A percentile compares a stretch with the other conserved stretches of the same genome.
Evolutionary conservation across 2,888 invertebrate species (phyloP).

Genomic region (Drosophila vallismaia): DNA sequence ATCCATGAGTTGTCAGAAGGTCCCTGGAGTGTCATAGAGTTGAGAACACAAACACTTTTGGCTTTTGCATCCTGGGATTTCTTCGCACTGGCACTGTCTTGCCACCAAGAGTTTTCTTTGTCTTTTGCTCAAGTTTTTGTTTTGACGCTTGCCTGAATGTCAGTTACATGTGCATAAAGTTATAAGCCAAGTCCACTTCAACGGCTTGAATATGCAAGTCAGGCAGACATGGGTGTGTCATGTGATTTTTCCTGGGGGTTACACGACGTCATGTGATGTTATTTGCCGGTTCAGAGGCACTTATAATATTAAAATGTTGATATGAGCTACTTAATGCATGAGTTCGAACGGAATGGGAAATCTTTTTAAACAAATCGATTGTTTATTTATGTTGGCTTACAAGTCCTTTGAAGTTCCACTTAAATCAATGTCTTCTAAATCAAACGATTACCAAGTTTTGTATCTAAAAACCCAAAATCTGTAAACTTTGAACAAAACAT

Average conservation of each 20-base stretch:
- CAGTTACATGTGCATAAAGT: constrained; percentile 65
- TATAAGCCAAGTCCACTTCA: constrained; percentile 55
- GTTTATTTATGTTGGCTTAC: neutral
- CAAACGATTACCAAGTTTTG: neutral
- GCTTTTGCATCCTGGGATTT: constrained; percentile 30
- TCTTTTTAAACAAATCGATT: neutral
- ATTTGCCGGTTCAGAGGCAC: constrained; percentile 14
- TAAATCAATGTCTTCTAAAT: neutral
- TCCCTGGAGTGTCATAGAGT: constrained; percentile 38
- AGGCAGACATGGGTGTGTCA: constrained; percentile 16
- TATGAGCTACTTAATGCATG: constrained; percentile 5
- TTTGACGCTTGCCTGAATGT: constrained; percentile 56
- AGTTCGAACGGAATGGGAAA: neutral
- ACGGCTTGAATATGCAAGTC: constrained; percentile 39
- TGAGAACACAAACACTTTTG: constrained; percentile 38
- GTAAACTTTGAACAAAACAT: constrained; percentile 10
- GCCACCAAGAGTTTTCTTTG: constrained; percentile 27
- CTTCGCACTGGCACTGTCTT: constrained; percentile 15
- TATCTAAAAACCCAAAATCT: constrained; percentile 1
- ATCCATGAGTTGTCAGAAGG: constrained; percentile 24
- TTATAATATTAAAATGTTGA: constrained; percentile 27
- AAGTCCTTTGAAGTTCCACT: neutral
- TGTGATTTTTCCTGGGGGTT: constrained; percentile 8
- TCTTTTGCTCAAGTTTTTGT: constrained; percentile 42
- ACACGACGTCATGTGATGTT: constrained; percentile 21